Evolutionary conservation across 1,140 invertebrate species (phyloP), one percentile per base, ranked within the genome.

Genomic region (Drosophila leontia): DNA sequence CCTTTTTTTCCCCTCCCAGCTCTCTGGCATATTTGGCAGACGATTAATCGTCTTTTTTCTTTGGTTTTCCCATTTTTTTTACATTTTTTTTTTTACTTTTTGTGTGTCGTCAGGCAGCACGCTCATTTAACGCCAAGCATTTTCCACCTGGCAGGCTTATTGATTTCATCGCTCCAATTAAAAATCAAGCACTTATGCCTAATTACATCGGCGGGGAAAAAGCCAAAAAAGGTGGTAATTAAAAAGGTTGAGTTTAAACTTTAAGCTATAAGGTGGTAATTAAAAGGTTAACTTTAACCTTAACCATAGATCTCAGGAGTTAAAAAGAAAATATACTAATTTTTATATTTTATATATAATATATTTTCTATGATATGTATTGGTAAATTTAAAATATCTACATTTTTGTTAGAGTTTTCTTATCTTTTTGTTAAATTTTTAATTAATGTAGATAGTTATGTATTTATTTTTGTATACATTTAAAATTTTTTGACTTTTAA

Each of bases 121-220:
- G 76, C 81, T 80, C 82, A 81, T 72, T 85, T 80, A 75, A 56
- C 74, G 51, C 77, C 53, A 42, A 63, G 41, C 60, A 68, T 48
- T 58, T 76, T 39, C 63, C 51, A 60, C 45, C 72, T 81, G 79
- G 67, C 69, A 55, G 47, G 44, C 65, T 86, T 78, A 85, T 85
- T 85, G 82, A 85, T 85, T 86, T 68, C 75, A 50, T 58, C 50
- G 47, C 34, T 51, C 60, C 64, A 85, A 85, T 85, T 85, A 86
- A 85, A 78, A 85, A 61, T 56, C 74, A 53, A 68, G 68, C 70
- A 51, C 64, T 78, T 55, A 64, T 63, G 75, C 78, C 78, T 85
- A 85, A 85, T 84, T 85, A 81, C 78, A 57, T 62, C 65, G 61
- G 32, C 45, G 68, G 42, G 48, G 23, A 48, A 69, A 62, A 60